phyloP scores from a whole-genome alignment of 2,113 vertebrate species.

The Dasypus novemcinctus region DNA sequence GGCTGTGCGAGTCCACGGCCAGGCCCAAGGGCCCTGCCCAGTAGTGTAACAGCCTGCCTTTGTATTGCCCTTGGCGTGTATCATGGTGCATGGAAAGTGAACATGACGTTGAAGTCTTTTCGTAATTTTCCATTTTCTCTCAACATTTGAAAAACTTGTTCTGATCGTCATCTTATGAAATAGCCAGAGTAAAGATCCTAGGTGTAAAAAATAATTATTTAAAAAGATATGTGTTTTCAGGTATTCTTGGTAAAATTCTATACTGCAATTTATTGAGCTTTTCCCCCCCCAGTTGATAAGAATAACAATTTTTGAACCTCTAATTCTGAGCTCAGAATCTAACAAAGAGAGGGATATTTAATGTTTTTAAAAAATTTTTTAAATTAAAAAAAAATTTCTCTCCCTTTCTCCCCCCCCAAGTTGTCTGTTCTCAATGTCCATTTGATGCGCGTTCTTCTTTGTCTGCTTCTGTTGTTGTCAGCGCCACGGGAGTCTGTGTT shows the following conservation, averaged over 20 bases:
- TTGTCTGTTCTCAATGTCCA: too few species aligned
- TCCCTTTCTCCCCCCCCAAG: too few species aligned
- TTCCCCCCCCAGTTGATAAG: neutral
- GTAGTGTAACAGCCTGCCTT: neutral
- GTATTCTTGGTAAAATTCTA: neutral
- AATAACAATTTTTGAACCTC: neutral
- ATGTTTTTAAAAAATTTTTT: too few species aligned
- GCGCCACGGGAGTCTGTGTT: too few species aligned
- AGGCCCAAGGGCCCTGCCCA: neutral
- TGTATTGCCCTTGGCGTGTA: neutral
- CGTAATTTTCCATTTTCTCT: neutral
- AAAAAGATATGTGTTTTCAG: neutral
- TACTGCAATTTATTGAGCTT: neutral
- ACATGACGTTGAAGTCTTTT: neutral
- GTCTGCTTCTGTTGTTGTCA: too few species aligned
- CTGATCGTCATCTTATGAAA: neutral
- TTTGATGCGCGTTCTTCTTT: too few species aligned
- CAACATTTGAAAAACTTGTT: neutral
- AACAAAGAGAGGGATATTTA: neutral
- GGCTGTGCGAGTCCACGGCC: too few species aligned
- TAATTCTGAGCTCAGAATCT: neutral
- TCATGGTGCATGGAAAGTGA: neutral
- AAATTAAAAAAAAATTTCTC: too few species aligned
- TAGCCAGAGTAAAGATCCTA: neutral
- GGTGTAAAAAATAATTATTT: neutral